A percentile compares a stretch with the other conserved stretches of the same genome.
These are phyloP conservation scores for Drosophila diplacantha DNA, from an alignment of 2,888 invertebrate genomes.

Conservation along the genomic window DNA sequence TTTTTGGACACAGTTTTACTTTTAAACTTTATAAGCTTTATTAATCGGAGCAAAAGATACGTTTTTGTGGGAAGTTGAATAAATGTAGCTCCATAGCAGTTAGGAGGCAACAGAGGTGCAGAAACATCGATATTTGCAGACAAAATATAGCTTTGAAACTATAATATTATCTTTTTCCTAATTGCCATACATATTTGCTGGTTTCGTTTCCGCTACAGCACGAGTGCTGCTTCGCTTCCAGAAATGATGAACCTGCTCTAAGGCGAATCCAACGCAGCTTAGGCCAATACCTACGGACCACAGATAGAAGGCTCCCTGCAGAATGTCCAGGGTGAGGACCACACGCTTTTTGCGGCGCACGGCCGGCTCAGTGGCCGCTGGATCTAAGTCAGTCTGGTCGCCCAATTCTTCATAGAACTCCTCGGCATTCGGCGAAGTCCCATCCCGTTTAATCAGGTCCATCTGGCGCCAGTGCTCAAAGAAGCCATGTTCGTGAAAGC, in stretches of 20 bases:
- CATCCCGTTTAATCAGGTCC: conserved; percentile 40
- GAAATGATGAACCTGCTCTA: conserved; percentile 15
- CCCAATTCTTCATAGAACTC: conserved; percentile 44
- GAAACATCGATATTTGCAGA: neutral
- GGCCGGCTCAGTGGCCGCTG: neutral
- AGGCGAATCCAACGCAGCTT: conserved; percentile 18
- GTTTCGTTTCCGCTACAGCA: neutral
- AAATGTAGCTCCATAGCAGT: too few species aligned
- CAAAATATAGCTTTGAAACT: neutral
- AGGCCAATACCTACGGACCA: conserved; percentile 68
- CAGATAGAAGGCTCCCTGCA: conserved; percentile 75
- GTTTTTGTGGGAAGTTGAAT: too few species aligned
- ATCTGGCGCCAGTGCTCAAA: conserved; percentile 69
- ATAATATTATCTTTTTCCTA: neutral
- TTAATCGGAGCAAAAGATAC: neutral
- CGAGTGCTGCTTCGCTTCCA: neutral
- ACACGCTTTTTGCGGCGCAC: conserved; percentile 50
- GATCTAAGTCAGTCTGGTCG: conserved; percentile 34
- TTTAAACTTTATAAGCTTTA: neutral
- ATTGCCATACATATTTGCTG: neutral
- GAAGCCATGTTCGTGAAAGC: conserved; percentile 69
- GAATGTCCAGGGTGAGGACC: conserved; percentile 66
- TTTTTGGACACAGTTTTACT: neutral
- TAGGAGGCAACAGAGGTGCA: too few species aligned
- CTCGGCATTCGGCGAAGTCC: conserved; percentile 48